Conservation (phyloP, 2,888 invertebrate genomes). For the Drosophila phalerata region DNA sequence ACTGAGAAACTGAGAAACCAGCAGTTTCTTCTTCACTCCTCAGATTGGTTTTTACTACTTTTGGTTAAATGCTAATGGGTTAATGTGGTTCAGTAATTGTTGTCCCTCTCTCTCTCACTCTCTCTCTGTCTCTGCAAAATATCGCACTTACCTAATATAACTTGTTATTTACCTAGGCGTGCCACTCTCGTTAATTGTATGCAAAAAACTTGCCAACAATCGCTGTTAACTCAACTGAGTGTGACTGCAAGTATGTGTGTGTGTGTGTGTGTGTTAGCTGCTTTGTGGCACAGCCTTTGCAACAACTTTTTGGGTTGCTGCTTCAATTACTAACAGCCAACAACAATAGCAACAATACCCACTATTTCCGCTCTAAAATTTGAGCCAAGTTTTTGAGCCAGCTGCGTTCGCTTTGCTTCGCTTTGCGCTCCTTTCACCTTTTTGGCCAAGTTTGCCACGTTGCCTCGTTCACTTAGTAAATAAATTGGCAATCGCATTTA, state of each 20-base stretch:
- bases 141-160: conserved; percentile 46
- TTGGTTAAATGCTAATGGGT: conserved; percentile 32
- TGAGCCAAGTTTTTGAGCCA: conserved; percentile 74
- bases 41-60: conserved; percentile 46
- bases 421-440: conserved; percentile 12
- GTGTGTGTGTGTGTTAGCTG: conserved; percentile 15
- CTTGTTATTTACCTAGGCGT: conserved; percentile 74
- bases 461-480: conserved; percentile 76
- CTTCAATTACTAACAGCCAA: conserved; percentile 66
- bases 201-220: conserved; percentile 78
- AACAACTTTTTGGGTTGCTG: conserved; percentile 71
- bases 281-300: conserved; percentile 66
- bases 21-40: conserved; percentile 45
- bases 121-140: conserved; percentile 7
- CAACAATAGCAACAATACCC: conserved; percentile 49
- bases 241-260: conserved; percentile 10
- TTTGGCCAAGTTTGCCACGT: conserved; percentile 34
- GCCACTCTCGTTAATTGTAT: conserved; percentile 83
- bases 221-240: conserved; percentile 37
- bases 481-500: conserved; percentile 82
- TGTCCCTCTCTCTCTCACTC: background rate
- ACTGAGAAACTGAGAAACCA: conserved; percentile 11
- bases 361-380: conserved; percentile 80
- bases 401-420: conserved; percentile 56
- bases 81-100: conserved; percentile 67